Evolutionary conservation across 2,797 vertebrate genomes (phyloP), one percentile per base, ranked within the genome.

Genomic region (Myiotriccus ornatus): DNA sequence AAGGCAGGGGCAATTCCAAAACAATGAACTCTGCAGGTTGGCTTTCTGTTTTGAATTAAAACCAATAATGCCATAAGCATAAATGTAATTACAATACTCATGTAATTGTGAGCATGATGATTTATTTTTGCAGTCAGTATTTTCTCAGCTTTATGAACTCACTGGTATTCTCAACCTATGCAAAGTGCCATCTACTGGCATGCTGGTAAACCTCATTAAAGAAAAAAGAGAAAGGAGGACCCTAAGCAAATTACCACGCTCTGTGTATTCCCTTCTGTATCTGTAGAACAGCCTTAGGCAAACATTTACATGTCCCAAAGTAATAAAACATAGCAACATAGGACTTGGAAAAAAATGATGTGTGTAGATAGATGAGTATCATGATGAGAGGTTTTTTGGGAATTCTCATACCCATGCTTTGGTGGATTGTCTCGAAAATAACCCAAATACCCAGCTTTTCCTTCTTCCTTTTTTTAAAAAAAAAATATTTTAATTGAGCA

Each of bases 11-110:
- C 64, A 84, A 32, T 65, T 93, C 11, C 64, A 59, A 91, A 64
- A 6, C 11, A 6, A 25, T 39, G 20, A 18, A 52, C 59, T 86
- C 55, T 74, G 47, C 49, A 68, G 30, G 17, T 86, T 88, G 49
- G 3, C 41, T 89, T 89, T 94, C 83, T 94, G 83, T 78, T 96
- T 90, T 85, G 24, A 87, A 76, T 89, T 94, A 78, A 91, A 90
- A 52, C 17, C 30, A 60, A 5, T 92, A 91, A 2, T 89, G 37
- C 34, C 41, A 44, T 84, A 83, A 89, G 44, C 43, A 87, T 75
- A 81, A 85, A 78, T 63, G 39, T 60, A 74, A 81, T 94, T 79
- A 59, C 59, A 88, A 22, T 89, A 68, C 76, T 94, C 10, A 17
- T 87, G 21, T 78, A 77, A 63, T 68, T 89, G 25, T 93, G 41